Percentiles rank a stretch among this genome's conserved stretches.
Conservation (phyloP, 2,888 invertebrate genomes). For the Eupeodes luniger region DNA sequence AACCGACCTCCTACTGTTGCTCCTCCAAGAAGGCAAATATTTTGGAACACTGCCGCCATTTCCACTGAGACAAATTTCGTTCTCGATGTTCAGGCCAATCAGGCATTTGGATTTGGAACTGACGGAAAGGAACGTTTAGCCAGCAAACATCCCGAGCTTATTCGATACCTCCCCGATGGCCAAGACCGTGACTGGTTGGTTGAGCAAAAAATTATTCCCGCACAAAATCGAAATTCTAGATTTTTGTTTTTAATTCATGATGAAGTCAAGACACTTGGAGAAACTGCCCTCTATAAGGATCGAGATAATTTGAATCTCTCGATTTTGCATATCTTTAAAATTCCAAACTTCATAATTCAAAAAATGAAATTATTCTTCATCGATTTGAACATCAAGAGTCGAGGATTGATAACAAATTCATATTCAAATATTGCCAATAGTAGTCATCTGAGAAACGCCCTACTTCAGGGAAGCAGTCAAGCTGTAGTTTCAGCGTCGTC, state of each 20-base stretch:
- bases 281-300: conserved; percentile 85
- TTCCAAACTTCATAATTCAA: conserved; percentile 87
- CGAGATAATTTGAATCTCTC: conserved; percentile 83
- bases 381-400: conserved; percentile 83
- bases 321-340: conserved; percentile 84
- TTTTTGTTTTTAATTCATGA: conserved; percentile 87
- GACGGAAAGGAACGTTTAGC: conserved; percentile 86
- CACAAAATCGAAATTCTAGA: conserved; percentile 86
- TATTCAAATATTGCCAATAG: conserved; percentile 79
- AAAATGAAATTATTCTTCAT: conserved; percentile 86
- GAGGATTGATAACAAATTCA: conserved; percentile 83
- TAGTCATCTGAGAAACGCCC: conserved; percentile 82
- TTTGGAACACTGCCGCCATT: conserved; percentile 87
- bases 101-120: conserved; percentile 83
- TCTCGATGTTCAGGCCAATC: conserved; percentile 85
- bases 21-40: conserved; percentile 82
- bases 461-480: conserved; percentile 80
- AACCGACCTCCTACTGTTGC: conserved; percentile 54
- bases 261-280: conserved; percentile 86
- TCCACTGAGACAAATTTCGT: conserved; percentile 86
- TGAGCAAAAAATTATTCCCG: conserved; percentile 86
- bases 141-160: conserved; percentile 88
- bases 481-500: conserved; percentile 20
- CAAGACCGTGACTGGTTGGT: conserved; percentile 88
- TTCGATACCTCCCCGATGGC: conserved; percentile 87